Evolutionary conservation across 37 sponge, comb jelly and placozoan species (phyloP), one percentile per base, ranked within the genome.

Genomic region (Cliona cf. orientalis): DNA sequence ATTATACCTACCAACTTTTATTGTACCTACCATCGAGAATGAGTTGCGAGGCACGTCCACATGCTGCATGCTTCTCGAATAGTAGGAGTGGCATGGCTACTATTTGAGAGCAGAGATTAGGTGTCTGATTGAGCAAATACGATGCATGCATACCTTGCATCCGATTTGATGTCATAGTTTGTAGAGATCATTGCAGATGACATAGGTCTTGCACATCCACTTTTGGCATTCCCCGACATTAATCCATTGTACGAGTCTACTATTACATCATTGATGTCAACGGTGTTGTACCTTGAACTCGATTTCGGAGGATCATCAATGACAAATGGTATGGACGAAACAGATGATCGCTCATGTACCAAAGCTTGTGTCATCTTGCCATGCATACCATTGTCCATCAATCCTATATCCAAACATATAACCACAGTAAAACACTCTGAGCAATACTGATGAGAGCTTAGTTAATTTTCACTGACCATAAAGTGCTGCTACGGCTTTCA

Each of bases 241-340:
- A 5, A 68, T 29, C 69, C 69, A 31, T 46, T 26, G 74, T 46
- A 45, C 55, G 26, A 35, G 31, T 72, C 74, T 7, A 72, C 56
- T 25, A 72, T 72, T 12, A 72, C 32, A 11, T 72, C 55, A 45
- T 46, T 72, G 55, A 72, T 45, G 32, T 72, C 74, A 26, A 72
- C 33, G 6, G 23, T 5, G 56, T 46, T 46, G 32, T 25, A 28
- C 25, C 45, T 72, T 26, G 74, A 43, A 6, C 63, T 61, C 7
- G 63, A 21, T 26, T 46, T 43, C 12, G 23, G 49, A 12, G 74
- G 74, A 26, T 72, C 74, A 72, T 72, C 74, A 46, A 72, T 72
- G 56, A 12, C 25, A 45, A 46, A 72, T 26, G 74, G 74, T 45
- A 72, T 14, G 49, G 29, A 28, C 9, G 55, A 72, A 19, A 46